These are phyloP conservation scores for Gadus chalcogrammus DNA, from an alignment of 2,113 vertebrate species.

Conservation along the genomic window DNA sequence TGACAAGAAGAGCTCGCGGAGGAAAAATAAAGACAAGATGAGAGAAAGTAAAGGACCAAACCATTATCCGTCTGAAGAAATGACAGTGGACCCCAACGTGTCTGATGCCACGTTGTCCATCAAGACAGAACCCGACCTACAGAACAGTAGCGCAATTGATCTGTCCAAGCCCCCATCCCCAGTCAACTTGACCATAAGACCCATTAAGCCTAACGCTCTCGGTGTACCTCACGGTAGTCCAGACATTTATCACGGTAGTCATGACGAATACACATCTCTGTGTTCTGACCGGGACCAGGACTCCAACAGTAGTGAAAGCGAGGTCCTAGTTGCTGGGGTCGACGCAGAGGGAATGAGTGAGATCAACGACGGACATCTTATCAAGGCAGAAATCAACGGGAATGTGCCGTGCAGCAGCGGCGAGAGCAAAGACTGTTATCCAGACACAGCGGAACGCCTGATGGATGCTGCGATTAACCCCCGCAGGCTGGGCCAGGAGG, in stretches of 20 bases:
- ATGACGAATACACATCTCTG: constrained; percentile 25
- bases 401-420: not conserved
- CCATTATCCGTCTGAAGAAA: constrained; percentile 4
- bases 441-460: not conserved
- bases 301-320: constrained; percentile 14
- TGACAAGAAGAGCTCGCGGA: constrained; percentile 55
- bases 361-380: constrained; percentile 29
- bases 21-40: constrained; percentile 32
- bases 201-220: constrained; percentile 52
- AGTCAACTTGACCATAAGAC: constrained; percentile 41
- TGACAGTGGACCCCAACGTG: not conserved
- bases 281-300: constrained; percentile 23
- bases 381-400: constrained; percentile 40
- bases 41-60: constrained; percentile 9
- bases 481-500: too few species aligned
- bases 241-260: not conserved
- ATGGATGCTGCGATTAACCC: too few species aligned
- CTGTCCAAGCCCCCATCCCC: constrained; percentile 50
- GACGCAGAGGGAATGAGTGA: constrained; percentile 21
- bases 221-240: constrained; percentile 21
- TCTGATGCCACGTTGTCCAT: constrained; percentile 21
- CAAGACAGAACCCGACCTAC: constrained; percentile 52
- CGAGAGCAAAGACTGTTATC: constrained; percentile 3
- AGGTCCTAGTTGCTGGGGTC: constrained; percentile 46
- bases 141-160: constrained; percentile 52